These are phyloP conservation scores for Thymelicus acteon DNA, from an alignment of 2,888 invertebrate species.

Conservation along the genomic window DNA sequence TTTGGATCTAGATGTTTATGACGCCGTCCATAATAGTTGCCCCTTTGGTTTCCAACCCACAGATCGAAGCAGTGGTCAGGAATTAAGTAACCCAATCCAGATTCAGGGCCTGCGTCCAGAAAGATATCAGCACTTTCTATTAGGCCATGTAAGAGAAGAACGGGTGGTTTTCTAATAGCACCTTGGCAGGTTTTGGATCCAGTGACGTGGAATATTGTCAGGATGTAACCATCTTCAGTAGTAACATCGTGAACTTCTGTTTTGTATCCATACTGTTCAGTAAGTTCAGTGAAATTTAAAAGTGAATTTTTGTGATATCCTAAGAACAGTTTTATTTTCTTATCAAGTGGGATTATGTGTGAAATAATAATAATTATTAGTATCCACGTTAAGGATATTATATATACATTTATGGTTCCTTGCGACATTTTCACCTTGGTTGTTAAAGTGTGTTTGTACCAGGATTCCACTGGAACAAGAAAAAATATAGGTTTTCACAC, in stretches of 20 bases:
- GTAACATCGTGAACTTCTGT: slow-evolving; percentile 45
- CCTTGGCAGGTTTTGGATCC: slow-evolving; percentile 33
- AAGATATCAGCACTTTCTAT: slow-evolving; percentile 54
- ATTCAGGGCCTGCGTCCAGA: slow-evolving; percentile 62
- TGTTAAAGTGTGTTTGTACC: background rate
- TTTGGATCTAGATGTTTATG: slow-evolving; percentile 71
- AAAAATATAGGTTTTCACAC: too few species aligned
- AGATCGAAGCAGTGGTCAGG: slow-evolving; percentile 64
- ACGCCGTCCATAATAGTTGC: slow-evolving; percentile 82
- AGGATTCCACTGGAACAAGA: background rate
- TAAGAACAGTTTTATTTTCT: slow-evolving; percentile 2
- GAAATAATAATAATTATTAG: background rate
- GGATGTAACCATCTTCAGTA: slow-evolving; percentile 54
- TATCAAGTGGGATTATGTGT: background rate
- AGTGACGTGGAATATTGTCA: slow-evolving; percentile 50
- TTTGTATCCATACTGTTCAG: slow-evolving; percentile 42
- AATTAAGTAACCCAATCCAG: slow-evolving; percentile 49
- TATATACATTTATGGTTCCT: background rate
- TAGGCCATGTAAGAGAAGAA: slow-evolving; percentile 56
- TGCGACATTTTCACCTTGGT: background rate
- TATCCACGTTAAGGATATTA: background rate
- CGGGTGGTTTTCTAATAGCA: slow-evolving; percentile 42
- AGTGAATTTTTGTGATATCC: slow-evolving; percentile 15
- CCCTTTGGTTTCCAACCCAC: slow-evolving; percentile 74
- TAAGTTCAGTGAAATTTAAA: slow-evolving; percentile 44